Evolutionary conservation across 2,888 invertebrate genomes (phyloP), one percentile per base, ranked within the genome.

Genomic region (Cerastis leucographa): DNA sequence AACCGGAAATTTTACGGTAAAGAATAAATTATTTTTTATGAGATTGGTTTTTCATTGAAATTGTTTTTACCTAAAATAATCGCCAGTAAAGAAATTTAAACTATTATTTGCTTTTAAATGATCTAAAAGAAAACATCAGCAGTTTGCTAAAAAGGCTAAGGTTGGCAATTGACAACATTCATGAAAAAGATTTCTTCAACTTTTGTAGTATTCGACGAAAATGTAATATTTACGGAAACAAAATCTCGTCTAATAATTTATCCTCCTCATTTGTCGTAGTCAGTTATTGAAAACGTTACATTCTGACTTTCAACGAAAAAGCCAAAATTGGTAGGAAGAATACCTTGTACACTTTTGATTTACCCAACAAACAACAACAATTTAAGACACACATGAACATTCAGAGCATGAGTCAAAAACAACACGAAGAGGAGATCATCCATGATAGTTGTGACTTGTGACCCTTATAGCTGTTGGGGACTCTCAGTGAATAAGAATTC

Each of bases 1-100:
- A 12, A 65, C 69, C 78, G 78, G 12, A 61, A 78, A 35, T 42
- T 66, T 62, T 71, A 76, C 87, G 85, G 68, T 80, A 59, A 83
- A 82, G 51, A 44, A 59, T 8, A 29, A 44, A 29, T 61, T 25
- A 29, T 56, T 40, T 65, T 42, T 19, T 0, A 2, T 2, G 35
- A 44, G 3, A 17, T 29, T 56, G 14, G 0, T 51, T 42, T 62
- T 56, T 19, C 2, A 78, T 9, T 25, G 19, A 6, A 4, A 46
- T 46, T 71, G 2, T 19, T 19, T 8, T 51, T 64, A 51, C 7
- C 11, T 17, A 46, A 40, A 51, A 19, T 49, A 49, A 5, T 76
- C 46, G 51, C 22, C 51, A 22, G 8, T 51, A 17, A 42, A 40
- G 46, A 22, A 44, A 49, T 46, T 9, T n/a, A 35, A 7, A 5